A percentile compares a stretch with the other conserved stretches of the same genome.
Conservation (phyloP, 2,113 vertebrate species). For the Dipodomys merriami region DNA sequence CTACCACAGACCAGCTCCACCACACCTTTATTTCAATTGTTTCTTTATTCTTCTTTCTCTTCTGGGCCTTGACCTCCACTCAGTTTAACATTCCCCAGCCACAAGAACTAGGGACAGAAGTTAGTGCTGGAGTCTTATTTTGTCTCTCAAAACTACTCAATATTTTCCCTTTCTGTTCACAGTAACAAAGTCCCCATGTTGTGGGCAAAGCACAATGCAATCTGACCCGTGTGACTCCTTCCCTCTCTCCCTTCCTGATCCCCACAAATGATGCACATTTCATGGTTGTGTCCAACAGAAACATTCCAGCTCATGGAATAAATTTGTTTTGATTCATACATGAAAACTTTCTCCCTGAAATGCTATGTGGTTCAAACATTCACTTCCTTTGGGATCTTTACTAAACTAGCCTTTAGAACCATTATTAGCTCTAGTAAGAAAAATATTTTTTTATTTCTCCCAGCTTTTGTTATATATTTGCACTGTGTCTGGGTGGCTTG, state of each 20-base stretch:
- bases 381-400: background rate
- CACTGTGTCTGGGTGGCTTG: background rate
- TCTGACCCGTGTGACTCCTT: background rate
- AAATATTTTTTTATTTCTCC: background rate
- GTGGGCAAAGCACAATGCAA: fast-evolving
- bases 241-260: background rate
- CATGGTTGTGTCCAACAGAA: background rate
- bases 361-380: background rate
- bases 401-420: background rate
- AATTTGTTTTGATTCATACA: background rate
- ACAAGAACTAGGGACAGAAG: background rate
- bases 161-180: background rate
- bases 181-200: background rate
- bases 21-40: background rate
- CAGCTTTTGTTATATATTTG: background rate
- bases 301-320: background rate
- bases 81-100: background rate
- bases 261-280: background rate
- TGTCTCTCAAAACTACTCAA: background rate
- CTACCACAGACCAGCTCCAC: background rate
- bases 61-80: background rate
- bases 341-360: background rate
- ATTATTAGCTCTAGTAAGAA: background rate
- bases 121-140: background rate
- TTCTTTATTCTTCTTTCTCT: background rate